These are phyloP conservation scores for Acanthochromis polyacanthus DNA, from an alignment of 2,113 vertebrate genomes.

Conservation along the genomic window DNA sequence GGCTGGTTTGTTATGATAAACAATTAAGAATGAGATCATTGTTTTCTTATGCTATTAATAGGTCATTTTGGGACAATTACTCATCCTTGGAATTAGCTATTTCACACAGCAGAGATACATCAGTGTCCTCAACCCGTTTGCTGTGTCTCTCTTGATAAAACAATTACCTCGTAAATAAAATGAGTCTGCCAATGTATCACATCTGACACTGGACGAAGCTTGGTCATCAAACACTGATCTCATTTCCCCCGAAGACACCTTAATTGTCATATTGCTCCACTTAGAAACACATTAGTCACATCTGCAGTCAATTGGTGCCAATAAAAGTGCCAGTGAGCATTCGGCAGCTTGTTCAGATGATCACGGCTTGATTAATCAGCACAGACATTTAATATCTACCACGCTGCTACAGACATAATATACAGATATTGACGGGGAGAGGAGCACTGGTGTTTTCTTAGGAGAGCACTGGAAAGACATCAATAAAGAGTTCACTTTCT, in stretches of 20 bases:
- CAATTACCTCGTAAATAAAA: constrained; percentile 58
- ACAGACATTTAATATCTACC: constrained; percentile 67
- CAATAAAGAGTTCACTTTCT: constrained; percentile 41
- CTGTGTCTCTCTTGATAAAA: constrained; percentile 67
- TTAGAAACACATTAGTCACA: constrained; percentile 74
- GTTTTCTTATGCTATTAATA: constrained; percentile 64
- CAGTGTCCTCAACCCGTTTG: constrained; percentile 35
- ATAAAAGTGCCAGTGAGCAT: constrained; percentile 69
- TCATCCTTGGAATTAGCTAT: constrained; percentile 21
- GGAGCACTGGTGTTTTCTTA: constrained; percentile 60
- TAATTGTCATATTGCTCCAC: constrained; percentile 79
- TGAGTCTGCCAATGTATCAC: constrained; percentile 36
- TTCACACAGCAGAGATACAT: constrained; percentile 42
- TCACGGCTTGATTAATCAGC: constrained; percentile 59
- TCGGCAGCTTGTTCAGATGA: constrained; percentile 60
- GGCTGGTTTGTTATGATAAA: constrained; percentile 34
- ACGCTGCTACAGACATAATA: constrained; percentile 61
- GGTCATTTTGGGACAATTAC: constrained; percentile 44
- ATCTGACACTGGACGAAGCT: constrained; percentile 42
- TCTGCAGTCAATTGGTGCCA: constrained; percentile 65
- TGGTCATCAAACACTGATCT: constrained; percentile 64
- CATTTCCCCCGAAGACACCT: constrained; percentile 63
- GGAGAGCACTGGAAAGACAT: constrained; percentile 43
- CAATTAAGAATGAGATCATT: constrained; percentile 56
- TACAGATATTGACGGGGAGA: constrained; percentile 52